Base-by-base conservation (phyloP, 1,140 invertebrate species). In the Penaeus japonicus region DNA sequence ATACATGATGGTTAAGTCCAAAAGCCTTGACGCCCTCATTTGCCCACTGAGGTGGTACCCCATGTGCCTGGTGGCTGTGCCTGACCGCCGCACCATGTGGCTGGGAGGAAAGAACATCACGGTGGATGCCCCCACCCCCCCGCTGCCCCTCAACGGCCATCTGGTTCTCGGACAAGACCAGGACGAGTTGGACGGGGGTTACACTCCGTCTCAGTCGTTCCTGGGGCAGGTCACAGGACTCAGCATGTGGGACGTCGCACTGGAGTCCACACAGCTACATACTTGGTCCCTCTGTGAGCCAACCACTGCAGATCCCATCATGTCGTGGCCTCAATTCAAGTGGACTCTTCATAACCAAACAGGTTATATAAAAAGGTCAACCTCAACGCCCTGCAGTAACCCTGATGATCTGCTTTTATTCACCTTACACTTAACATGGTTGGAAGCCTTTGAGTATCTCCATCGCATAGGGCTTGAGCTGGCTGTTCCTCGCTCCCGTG, bases 151-250 rank as follows among this genome's bases (percentile, higher is more conserved):
- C 4, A n/a, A 30, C 65, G 84, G 84, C 27, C 10, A 39, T n/a
- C 1, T 86, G 24, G 84, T 86, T 12, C 15, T 86, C 75, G 84
- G 84, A 5, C 84, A 86, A 32, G 84, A 86, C 1, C 75, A 86
- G 75, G 84, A 86, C 30, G 17, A 15, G 7, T 12, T 78, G 39
- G 84, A 79, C 54, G 84, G 75, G 32, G 84, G 84, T 1, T 79
- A 86, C 75, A 79, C 84, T 35, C 78, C 35, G 4, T 54, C 59
- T 17, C 62, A 75, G 65, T 77, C 84, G 1, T 75, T 62, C 55
- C 20, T 79, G 20, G 84, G 84, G 10, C 27, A 86, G 57, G 54
- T 86, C 30, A 86, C 84, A 15, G 84, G 73, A n/a, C 84, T 86
- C 32, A 79, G 54, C 24, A 27, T 86, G 10, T 86, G 84, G 84